phyloP scores from a whole-genome alignment of 2,888 invertebrate genomes.

The Hanleya hanleyi region DNA sequence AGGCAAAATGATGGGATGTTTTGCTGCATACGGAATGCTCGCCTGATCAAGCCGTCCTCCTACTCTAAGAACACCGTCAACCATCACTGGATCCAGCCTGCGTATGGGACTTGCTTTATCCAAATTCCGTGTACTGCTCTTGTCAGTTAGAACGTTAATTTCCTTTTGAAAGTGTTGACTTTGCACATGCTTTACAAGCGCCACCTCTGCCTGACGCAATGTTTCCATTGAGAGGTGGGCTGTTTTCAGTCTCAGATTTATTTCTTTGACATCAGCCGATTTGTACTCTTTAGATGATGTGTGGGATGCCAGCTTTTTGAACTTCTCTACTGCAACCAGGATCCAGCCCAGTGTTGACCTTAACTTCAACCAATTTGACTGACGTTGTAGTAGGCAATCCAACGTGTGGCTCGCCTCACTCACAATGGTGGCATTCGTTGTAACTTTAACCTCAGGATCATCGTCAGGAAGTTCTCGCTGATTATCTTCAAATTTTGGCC shows the following conservation, averaged over 20 bases:
- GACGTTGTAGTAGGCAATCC: neutral
- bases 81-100: conserved; percentile 2
- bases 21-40: neutral
- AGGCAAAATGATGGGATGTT: conserved; percentile 12
- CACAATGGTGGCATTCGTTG: neutral
- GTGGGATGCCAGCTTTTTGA: neutral
- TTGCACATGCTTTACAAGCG: conserved; percentile 6
- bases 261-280: neutral
- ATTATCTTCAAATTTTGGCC: neutral
- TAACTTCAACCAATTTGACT: neutral
- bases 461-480: neutral
- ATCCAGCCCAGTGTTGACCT: neutral
- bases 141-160: neutral
- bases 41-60: neutral
- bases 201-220: neutral
- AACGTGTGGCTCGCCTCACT: neutral
- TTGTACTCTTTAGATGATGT: too few species aligned
- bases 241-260: neutral
- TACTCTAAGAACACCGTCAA: neutral
- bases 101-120: conserved; percentile 3
- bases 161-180: neutral
- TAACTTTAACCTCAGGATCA: neutral
- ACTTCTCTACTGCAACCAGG: neutral
- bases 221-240: neutral
- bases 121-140: neutral